Evolutionary conservation across 2,797 vertebrate genomes (phyloP).

Genomic region (Lepidocolaptes lacrymiger): DNA sequence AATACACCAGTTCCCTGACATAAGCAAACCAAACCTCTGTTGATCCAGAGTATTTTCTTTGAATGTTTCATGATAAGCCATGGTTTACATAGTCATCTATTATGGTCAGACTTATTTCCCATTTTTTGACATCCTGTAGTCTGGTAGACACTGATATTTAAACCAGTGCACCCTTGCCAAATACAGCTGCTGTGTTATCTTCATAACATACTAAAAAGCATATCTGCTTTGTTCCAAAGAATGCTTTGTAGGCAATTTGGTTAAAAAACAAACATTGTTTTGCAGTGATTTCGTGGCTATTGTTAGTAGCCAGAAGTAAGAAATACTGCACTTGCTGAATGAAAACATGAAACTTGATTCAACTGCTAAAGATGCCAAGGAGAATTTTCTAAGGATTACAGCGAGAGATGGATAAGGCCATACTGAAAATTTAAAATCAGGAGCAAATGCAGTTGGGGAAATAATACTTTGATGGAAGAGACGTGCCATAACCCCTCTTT

Average conservation of each 20-base stretch:
- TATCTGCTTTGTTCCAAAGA: not conserved
- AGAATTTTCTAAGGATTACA: conserved; percentile 22
- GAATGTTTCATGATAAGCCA: not conserved
- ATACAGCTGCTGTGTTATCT: conserved; percentile 40
- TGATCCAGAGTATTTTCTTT: not conserved
- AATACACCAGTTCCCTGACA: not conserved
- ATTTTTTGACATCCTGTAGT: conserved; percentile 18
- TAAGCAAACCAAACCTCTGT: conserved; percentile 28
- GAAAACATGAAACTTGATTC: not conserved
- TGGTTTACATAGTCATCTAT: conserved; percentile 14
- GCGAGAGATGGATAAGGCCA: not conserved
- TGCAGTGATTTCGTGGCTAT: not conserved
- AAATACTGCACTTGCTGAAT: not conserved
- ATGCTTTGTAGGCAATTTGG: not conserved
- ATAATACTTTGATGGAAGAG: conserved; percentile 2
- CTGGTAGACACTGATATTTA: conserved; percentile 40
- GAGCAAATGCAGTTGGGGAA: not conserved
- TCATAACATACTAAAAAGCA: not conserved
- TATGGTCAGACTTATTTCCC: not conserved
- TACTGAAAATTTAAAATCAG: conserved; percentile 16
- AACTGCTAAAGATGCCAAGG: not conserved
- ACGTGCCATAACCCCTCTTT: not conserved
- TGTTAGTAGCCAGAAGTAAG: not conserved
- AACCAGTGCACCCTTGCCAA: conserved; percentile 6
- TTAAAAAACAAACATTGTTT: conserved; percentile 3